Conservation (phyloP, 2,888 invertebrate genomes). For the Pseudococcus jackbeardsleyi region DNA sequence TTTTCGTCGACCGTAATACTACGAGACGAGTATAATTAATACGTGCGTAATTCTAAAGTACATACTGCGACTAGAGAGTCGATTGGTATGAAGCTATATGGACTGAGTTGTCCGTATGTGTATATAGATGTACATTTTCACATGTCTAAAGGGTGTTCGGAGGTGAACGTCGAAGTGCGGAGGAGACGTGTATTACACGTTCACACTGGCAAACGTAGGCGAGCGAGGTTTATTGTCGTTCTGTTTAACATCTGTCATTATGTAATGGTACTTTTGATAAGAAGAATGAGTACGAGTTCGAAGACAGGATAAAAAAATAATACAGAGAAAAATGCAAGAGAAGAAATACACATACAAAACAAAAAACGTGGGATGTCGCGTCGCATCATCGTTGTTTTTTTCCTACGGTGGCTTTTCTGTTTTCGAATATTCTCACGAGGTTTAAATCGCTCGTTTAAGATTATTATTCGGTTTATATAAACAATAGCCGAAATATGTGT, state of each 20-base stretch:
- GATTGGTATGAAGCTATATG: not conserved
- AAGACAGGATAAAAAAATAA: constrained; percentile 54
- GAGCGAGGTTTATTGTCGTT: constrained; percentile 58
- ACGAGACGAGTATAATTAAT: constrained; percentile 14
- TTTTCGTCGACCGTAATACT: not conserved
- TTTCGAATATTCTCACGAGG: constrained; percentile 55
- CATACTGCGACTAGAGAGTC: not conserved
- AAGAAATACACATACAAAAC: not conserved
- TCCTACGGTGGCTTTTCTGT: not conserved
- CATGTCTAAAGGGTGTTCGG: not conserved
- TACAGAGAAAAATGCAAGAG: not conserved
- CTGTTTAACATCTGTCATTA: constrained; percentile 64
- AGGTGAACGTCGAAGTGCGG: not conserved
- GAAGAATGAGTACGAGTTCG: constrained; percentile 11
- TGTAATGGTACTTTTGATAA: constrained; percentile 15
- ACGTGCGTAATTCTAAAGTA: not conserved
- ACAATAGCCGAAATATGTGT: not conserved
- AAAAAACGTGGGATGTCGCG: constrained; percentile 43
- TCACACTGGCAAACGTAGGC: constrained; percentile 48
- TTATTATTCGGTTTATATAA: constrained; percentile 50
- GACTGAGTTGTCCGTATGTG: not conserved
- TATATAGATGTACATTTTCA: not conserved
- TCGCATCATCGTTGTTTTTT: not conserved
- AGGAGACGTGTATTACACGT: constrained; percentile 1
- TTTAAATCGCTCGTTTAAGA: constrained; percentile 43